Evolutionary conservation across 2,113 vertebrate species (phyloP), one percentile per base, ranked within the genome.

Genomic region (Otis tarda): DNA sequence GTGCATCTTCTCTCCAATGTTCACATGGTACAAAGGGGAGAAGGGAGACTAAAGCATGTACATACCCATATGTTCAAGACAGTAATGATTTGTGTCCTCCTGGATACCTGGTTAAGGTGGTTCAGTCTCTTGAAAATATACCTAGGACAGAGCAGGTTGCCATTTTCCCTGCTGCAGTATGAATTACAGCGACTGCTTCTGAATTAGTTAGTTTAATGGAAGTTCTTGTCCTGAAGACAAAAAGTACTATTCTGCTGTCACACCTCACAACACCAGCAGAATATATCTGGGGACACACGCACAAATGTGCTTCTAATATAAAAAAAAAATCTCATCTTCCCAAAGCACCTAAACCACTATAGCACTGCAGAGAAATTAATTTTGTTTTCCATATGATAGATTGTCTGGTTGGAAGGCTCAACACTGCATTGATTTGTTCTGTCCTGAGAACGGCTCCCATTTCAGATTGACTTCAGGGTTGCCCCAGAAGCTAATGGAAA

Each of bases 151-250:
- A 90, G 39, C 57, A 87, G 59, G 85, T 47, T 96, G 65, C 53
- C 4, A 7, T 85, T 95, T 94, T 82, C 61, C 74, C 65, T 65
- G 61, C 78, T 80, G 70, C 57, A 76, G 49, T 79, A 93, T 90
- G 81, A 93, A 92, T 94, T 92, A 97, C 63, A 92, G 90, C 67
- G 50, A 81, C 79, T 93, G 31, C 41, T 94, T 56, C 67, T 86
- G 93, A 97, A 96, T 95, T 93, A 95, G 59, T 79, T 94, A 91
- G 84, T 94, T 95, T 94, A 95, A 94, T 91, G 73, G 75, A 91
- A 83, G 82, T 87, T 97, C 88, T 93, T 97, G 87, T 93, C 83
- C 96, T 89, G 60, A 95, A 96, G 95, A 95, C 68, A 93, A 92
- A 60, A 95, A 94, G 93, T 57, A 80, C 68, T 90, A 74, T 74